Base-by-base conservation (phyloP, 2,888 invertebrate genomes). In the Acanthosepion pharaonis region DNA sequence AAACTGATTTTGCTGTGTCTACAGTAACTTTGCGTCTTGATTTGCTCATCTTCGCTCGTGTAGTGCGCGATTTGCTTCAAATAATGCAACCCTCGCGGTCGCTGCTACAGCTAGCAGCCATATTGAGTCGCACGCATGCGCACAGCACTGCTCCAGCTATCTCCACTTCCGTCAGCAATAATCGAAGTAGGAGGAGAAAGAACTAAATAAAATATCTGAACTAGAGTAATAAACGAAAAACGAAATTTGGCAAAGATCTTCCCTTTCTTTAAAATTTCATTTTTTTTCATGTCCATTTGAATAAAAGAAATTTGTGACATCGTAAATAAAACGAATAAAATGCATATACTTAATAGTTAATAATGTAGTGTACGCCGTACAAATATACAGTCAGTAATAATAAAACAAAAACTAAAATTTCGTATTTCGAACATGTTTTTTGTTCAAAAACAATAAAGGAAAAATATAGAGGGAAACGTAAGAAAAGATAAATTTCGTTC, bases 11-110 rank as follows among this genome's bases (percentile, higher is more conserved):
- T 78, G 95, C 96, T 91, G 95, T 95, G 94, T 97, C 97, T 78
- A 97, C 96, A 33, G 96, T 97, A 23, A 97, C 97, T 95, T 96
- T 96, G n/a, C 97, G 96, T 94, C 96, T 96, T 11, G 96, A 95
- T 96, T 96, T 97, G 95, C 96, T 96, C 96, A 96, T 96, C 94
- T 95, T 92, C 92, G 92, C 51, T 48, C 92, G 92, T 92, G 33
- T 48, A 48, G 49, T 28, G 25, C 48, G 49, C 51, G 51, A 49
- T 25, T 92, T 92, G 28, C n/a, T 78, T 78, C 78, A 78, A 78
- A 78, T 78, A 48, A 92, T 49, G 92, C 92, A 92, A 51, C 51
- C 92, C 23, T 92, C 92, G 51, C 92, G 23, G 92, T 49, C 92
- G 92, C 92, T 92, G 92, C 92, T 92, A 28, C 11, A 28, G 92